These are phyloP conservation scores for Ophiodon elongatus DNA, from an alignment of 2,113 vertebrate species.

Conservation along the genomic window DNA sequence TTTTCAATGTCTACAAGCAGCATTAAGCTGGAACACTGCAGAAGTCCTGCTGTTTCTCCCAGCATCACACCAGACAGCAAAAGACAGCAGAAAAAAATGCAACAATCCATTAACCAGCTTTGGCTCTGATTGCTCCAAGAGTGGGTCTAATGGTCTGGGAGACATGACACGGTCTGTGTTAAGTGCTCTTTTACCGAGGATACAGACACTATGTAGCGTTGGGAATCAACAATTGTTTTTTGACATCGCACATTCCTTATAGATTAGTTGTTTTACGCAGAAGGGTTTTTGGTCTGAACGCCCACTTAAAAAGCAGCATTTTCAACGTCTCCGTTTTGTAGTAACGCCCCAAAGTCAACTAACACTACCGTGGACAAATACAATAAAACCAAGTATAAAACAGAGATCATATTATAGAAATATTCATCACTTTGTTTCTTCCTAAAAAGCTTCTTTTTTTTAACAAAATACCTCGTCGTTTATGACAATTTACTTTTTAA, in stretches of 20 bases:
- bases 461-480: not conserved
- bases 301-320: not conserved
- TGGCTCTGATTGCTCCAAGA: constrained; percentile 38
- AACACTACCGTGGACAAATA: not conserved
- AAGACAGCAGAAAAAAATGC: constrained; percentile 75
- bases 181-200: constrained; percentile 10
- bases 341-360: not conserved
- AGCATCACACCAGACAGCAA: constrained; percentile 91
- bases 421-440: not conserved
- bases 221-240: constrained; percentile 43
- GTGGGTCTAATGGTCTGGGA: constrained; percentile 17
- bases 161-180: constrained; percentile 21
- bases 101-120: constrained; percentile 50
- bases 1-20: constrained; percentile 70
- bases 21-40: constrained; percentile 76
- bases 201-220: constrained; percentile 43
- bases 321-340: not conserved
- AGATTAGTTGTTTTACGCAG: not conserved
- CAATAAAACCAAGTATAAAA: not conserved
- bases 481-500: not conserved
- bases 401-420: not conserved
- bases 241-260: not conserved
- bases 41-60: constrained; percentile 93
- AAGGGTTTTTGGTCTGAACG: not conserved
- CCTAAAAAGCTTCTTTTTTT: too few species aligned